phyloP scores from a whole-genome alignment of 2,797 vertebrate genomes.

The Vireo griseus region DNA sequence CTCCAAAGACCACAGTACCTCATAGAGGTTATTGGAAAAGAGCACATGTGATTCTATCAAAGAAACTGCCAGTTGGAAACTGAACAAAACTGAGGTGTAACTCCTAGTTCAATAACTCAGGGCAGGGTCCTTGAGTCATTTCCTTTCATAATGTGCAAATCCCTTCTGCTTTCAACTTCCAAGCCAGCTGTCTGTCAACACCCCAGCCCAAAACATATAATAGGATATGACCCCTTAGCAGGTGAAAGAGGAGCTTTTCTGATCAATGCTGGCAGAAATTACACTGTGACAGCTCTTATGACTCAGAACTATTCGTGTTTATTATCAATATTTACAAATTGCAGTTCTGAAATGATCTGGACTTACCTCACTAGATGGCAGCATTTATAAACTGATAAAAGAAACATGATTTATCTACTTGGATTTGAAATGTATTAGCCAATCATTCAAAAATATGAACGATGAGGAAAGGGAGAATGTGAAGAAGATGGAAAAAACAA shows the following conservation, averaged over 20 bases:
- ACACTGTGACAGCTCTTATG: background rate
- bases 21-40: background rate
- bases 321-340: background rate
- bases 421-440: background rate
- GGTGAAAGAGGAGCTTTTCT: constrained; percentile 18
- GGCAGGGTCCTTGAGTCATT: constrained; percentile 39
- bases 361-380: constrained; percentile 65
- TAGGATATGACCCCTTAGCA: background rate
- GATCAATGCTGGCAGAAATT: background rate
- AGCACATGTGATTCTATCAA: background rate
- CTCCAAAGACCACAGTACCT: background rate
- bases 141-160: constrained; percentile 52
- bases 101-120: constrained; percentile 6
- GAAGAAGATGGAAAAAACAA: background rate
- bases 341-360: background rate
- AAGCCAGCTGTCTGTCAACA: constrained; percentile 49
- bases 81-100: constrained; percentile 39
- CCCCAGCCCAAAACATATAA: background rate
- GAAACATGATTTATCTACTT: constrained; percentile 4
- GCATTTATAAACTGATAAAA: constrained; percentile 56
- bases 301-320: background rate
- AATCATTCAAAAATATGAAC: background rate
- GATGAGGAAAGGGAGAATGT: background rate
- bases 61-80: constrained; percentile 32
- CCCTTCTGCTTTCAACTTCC: constrained; percentile 29